Base-by-base conservation (phyloP, 2,113 vertebrate species). In the Hassar affinis region DNA sequence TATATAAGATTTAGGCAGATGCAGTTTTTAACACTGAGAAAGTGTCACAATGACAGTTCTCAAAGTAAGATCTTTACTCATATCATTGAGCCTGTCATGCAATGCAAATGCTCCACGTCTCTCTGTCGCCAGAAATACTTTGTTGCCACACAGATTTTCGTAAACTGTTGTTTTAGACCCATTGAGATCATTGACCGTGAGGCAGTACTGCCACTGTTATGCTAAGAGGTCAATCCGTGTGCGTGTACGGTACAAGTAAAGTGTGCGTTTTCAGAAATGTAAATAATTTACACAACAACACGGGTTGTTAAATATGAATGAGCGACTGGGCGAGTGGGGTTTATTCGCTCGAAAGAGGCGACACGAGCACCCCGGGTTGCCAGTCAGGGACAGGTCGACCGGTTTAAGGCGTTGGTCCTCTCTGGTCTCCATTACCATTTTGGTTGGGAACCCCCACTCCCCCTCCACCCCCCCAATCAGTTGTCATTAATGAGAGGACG, bases 281-380 rank as follows among this genome's bases (percentile, higher is more conserved):
- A 87, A 91, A 91, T 94, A 91, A 94, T 95, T 95, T 94, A 94
- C 94, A 94, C 92, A 94, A 95, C 93, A 94, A 95, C 90, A 89
- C 91, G 81, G 89, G 90, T 91, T 91, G 90, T 94, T 94, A 92
- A 93, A 95, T 93, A 88, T 95, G 91, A 95, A 95, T 94, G 92
- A 89, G 78, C 76, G 83, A 88, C 87, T 84, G 27, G 85, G 78
- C 85, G 85, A 87, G 85, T 80, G 86, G 72, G 90, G 82, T 91
- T 91, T 88, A 88, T 88, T 87, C 86, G 86, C 88, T 91, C 90
- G 89, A 91, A 90, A 89, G 85, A 77, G 86, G 85, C 91, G 91
- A 84, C 90, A 81, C 86, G 89, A 92, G 91, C 92, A 91, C 91
- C 91, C 90, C 92, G 87, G 91, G 92, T 91, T 90, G 86, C 86